A percentile compares a stretch with the other conserved stretches of the same genome.
Evolutionary conservation across 2,113 vertebrate genomes (phyloP).

Genomic region (Notiomystis cincta): DNA sequence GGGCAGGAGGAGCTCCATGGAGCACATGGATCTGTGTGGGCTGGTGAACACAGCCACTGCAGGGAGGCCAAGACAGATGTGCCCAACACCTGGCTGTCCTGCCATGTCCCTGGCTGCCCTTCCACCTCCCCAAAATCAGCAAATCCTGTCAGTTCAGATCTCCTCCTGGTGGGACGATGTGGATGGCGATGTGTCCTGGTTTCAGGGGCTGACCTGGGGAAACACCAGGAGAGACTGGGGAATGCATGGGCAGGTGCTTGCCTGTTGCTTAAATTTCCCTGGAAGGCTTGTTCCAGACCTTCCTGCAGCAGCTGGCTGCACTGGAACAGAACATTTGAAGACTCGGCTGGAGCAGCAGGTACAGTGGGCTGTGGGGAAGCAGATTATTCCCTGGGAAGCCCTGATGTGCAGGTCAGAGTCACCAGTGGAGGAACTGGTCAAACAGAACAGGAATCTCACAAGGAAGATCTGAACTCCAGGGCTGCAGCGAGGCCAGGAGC

Average conservation of each 20-base stretch:
- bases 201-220: not conserved
- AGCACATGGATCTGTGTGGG: not conserved
- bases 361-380: not conserved
- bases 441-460: not conserved
- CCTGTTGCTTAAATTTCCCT: not conserved
- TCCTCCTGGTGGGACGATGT: accelerated
- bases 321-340: not conserved
- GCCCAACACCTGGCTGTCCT: not conserved
- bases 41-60: not conserved
- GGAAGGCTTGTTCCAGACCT: not conserved
- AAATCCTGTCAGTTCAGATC: not conserved
- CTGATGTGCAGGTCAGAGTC: not conserved
- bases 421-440: not conserved
- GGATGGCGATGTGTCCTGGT: not conserved
- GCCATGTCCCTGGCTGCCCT: accelerated
- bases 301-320: not conserved
- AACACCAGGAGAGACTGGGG: not conserved
- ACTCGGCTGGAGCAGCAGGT: not conserved
- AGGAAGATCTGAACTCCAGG: not conserved
- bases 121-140: not conserved
- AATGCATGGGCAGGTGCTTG: accelerated
- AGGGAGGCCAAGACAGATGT: not conserved
- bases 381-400: not conserved
- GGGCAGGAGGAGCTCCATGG: not conserved
- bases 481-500: not conserved